Conservation (phyloP, 2,113 vertebrate genomes). For the Equus quagga region DNA sequence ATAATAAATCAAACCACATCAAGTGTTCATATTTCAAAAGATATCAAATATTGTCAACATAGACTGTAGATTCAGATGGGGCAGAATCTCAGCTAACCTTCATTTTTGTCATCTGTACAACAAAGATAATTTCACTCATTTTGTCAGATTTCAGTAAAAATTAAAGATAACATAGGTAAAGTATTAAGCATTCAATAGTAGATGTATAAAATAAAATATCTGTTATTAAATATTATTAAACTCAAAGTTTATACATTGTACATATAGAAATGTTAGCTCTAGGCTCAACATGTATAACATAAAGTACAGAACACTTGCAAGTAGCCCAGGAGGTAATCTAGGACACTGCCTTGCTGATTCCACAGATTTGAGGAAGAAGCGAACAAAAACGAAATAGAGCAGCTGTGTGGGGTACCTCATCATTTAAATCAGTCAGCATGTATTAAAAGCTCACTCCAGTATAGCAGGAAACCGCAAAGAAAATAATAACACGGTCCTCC, state of each 20-base stretch:
- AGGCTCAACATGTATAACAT: neutral
- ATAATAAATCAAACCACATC: neutral
- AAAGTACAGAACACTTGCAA: neutral
- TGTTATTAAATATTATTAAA: slow-evolving; percentile 9
- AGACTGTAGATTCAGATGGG: neutral
- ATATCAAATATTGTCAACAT: neutral
- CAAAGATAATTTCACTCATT: neutral
- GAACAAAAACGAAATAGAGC: neutral
- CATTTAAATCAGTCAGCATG: neutral
- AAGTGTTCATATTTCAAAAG: neutral
- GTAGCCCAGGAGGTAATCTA: neutral
- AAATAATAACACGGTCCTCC: neutral
- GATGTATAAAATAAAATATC: neutral
- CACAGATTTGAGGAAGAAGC: slow-evolving; percentile 11
- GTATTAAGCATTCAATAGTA: neutral
- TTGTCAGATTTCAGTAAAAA: neutral
- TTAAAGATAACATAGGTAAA: neutral
- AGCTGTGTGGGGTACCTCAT: neutral
- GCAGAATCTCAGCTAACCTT: neutral
- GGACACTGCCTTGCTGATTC: neutral
- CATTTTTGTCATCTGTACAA: neutral
- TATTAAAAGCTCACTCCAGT: neutral
- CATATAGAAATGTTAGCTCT: neutral
- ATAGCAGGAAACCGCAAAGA: neutral
- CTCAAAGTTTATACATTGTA: neutral